Base-by-base conservation (phyloP, 2,113 vertebrate species). In the Ictidomys tridecemlineatus region DNA sequence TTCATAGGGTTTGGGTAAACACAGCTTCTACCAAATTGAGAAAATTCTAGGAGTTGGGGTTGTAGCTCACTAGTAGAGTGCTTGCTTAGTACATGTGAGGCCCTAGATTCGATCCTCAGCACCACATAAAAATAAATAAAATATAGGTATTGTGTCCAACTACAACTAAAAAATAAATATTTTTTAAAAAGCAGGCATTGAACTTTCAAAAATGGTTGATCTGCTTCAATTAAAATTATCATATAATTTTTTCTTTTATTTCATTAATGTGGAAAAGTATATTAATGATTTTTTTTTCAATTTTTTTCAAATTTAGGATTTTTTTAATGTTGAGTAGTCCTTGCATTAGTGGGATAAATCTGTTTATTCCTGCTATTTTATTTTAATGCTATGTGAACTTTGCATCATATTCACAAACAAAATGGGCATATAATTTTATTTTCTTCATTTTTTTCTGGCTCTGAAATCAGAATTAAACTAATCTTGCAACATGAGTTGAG, bases 171-270 rank as follows among this genome's bases (percentile, higher is more conserved):
- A 51, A 51, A 51, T 51, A 51, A 45, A 45, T 45, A 45, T 9
- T 13, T 51, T 51, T 51, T 51, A 12, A 13, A 83, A 83, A 83
- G 39, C 56, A 83, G 56, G 11, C 42, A 63, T 48, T 85, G 24
- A 93, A 84, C 70, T 77, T 83, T 88, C 61, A 17, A 88, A 92
- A 90, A 56, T 37, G 45, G 67, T 61, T 85, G 1, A 77, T 85
- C 51, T 89, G 22, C 13, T 85, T 89, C 30, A 63, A 17, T 63
- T 84, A 85, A 89, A 89, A 83, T 84, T 58, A 69, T 45, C 56
- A 70, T 53, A 18, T 45, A 79, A 72, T 80, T 82, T 92, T 28
- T 28, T 85, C 63, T 4, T 65, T 65, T 8, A 30, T 48, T 77
- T 67, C 85, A 63, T 87, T 73, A 72, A 65, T 34, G 63, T 90